Percentiles rank a stretch among this genome's conserved stretches.
Conservation (phyloP, 2,797 vertebrate species). For the Taeniopygia guttata region DNA sequence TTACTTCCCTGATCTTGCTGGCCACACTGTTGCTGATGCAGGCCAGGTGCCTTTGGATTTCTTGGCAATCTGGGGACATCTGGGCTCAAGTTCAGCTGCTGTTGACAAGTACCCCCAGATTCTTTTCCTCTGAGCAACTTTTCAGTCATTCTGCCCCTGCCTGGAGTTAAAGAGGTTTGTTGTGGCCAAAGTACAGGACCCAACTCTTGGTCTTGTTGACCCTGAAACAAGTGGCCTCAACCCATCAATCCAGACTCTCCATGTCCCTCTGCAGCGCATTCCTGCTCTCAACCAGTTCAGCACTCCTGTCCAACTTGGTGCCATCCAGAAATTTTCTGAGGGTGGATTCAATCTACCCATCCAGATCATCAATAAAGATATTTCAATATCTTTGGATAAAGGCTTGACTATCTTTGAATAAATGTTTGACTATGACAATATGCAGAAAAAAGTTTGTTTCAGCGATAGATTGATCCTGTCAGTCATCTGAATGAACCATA, state of each 20-base stretch:
- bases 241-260: rapidly evolving
- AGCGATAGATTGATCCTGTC: not conserved
- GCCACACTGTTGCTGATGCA: not conserved
- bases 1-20: not conserved
- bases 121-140: not conserved
- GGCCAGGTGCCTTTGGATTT: not conserved
- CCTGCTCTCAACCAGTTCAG: not conserved
- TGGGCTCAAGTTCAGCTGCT: not conserved
- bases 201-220: not conserved
- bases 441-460: not conserved
- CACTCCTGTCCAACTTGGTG: not conserved
- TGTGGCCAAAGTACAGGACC: no score
- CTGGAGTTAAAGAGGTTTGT: not conserved
- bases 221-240: not conserved
- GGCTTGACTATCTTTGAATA: not conserved
- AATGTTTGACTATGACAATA: not conserved
- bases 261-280: not conserved
- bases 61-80: not conserved
- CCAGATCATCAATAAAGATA: not conserved
- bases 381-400: not conserved
- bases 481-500: not conserved
- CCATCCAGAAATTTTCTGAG: not conserved
- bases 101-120: rapidly evolving
- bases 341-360: rapidly evolving
- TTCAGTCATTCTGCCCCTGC: not conserved